phyloP scores from a whole-genome alignment of 2,888 invertebrate genomes.

The Pollenia angustigena region DNA sequence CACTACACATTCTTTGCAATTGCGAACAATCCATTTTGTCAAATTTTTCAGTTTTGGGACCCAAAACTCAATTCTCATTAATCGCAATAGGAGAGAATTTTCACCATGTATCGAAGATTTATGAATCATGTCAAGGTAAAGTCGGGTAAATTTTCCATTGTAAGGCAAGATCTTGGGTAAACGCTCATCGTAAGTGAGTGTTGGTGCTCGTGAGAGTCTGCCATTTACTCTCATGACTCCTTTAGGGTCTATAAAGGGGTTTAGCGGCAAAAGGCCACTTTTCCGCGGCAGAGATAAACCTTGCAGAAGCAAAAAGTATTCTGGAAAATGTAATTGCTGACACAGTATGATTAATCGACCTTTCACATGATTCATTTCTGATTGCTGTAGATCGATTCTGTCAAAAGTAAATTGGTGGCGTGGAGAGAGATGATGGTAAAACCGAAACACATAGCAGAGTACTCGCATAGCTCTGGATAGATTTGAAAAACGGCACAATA shows the following conservation, averaged over 20 bases:
- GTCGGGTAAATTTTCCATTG: background rate
- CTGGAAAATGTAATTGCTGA: background rate
- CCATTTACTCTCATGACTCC: slow-evolving; percentile 7
- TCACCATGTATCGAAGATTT: slow-evolving; percentile 2
- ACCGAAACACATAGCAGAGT: background rate
- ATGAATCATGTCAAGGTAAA: slow-evolving; percentile 1
- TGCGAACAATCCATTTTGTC: background rate
- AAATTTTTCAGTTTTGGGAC: slow-evolving; percentile 5
- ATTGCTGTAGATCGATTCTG: background rate
- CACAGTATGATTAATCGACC: background rate
- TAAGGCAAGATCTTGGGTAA: slow-evolving; percentile 8
- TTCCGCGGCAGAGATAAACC: background rate
- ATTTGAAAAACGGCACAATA: background rate
- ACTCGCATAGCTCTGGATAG: background rate
- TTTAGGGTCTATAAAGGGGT: background rate
- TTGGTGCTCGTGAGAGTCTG: background rate
- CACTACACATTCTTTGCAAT: background rate
- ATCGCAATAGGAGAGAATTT: background rate
- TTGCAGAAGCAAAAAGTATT: background rate
- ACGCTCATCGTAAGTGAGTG: background rate
- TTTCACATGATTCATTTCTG: background rate
- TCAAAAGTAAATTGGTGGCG: background rate
- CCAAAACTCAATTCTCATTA: background rate
- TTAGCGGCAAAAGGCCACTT: background rate
- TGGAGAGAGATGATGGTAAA: background rate